Percentiles rank a stretch among this genome's conserved stretches.
These are phyloP conservation scores for Labia minor DNA, from an alignment of 2,888 invertebrate species.

Conservation along the genomic window DNA sequence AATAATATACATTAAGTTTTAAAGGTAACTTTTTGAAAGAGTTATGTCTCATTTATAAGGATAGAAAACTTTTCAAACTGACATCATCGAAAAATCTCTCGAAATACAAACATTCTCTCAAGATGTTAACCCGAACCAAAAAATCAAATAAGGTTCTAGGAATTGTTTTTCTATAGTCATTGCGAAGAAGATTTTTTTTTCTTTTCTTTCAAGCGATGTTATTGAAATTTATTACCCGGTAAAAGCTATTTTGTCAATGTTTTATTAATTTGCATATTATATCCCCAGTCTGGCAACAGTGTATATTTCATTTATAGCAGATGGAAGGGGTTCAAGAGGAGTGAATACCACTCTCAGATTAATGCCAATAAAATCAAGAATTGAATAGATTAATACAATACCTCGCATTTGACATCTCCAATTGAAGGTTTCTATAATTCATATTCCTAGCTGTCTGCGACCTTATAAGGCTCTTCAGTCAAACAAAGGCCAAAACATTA, in stretches of 20 bases:
- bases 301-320: neutral
- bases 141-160: neutral
- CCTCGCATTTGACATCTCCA: slow-evolving; percentile 4
- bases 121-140: neutral
- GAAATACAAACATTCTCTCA: neutral
- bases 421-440: neutral
- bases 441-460: neutral
- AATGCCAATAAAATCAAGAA: slow-evolving; percentile 7
- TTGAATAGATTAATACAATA: slow-evolving; percentile 1
- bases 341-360: neutral
- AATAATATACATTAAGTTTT: no score
- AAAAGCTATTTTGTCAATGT: slow-evolving; percentile 1
- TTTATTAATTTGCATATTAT: slow-evolving; percentile 13
- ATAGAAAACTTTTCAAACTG: no score
- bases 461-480: neutral
- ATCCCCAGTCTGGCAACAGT: neutral
- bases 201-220: neutral
- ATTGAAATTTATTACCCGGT: neutral
- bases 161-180: neutral
- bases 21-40: no score
- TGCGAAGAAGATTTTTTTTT: neutral
- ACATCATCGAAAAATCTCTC: no score
- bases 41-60: no score
- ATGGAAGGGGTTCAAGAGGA: neutral
- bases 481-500: neutral